Conservation (phyloP, 2,113 vertebrate genomes). For the Etheostoma spectabile region DNA sequence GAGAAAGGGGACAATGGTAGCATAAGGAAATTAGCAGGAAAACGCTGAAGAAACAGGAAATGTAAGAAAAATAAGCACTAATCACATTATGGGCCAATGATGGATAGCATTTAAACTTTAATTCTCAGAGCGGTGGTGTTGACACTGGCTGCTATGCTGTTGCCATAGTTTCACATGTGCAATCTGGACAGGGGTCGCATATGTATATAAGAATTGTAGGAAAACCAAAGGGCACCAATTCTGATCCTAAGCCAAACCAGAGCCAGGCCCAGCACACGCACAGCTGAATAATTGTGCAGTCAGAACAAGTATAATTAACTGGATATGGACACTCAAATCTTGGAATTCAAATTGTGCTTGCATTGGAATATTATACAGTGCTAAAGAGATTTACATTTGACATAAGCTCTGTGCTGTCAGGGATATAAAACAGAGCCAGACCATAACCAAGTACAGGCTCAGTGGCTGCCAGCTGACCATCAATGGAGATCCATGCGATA, state of each 20-base stretch:
- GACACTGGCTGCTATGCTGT: slow-evolving; percentile 32
- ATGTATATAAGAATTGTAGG: slow-evolving; percentile 31
- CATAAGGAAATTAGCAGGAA: not conserved
- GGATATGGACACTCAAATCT: not conserved
- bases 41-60: slow-evolving; percentile 47
- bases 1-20: slow-evolving; percentile 9
- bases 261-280: slow-evolving; percentile 17
- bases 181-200: slow-evolving; percentile 26
- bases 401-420: slow-evolving; percentile 50
- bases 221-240: slow-evolving; percentile 31
- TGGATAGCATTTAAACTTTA: slow-evolving; percentile 33
- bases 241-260: slow-evolving; percentile 39
- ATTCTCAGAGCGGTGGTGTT: slow-evolving; percentile 37
- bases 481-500: slow-evolving; percentile 58
- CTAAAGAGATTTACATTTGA: slow-evolving; percentile 54
- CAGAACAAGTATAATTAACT: slow-evolving; percentile 3
- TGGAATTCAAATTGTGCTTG: not conserved
- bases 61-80: slow-evolving; percentile 36
- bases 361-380: slow-evolving; percentile 13
- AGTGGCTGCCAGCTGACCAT: slow-evolving; percentile 64
- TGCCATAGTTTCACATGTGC: slow-evolving; percentile 36
- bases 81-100: slow-evolving; percentile 35
- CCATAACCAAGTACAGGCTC: slow-evolving; percentile 49
- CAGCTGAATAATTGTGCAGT: slow-evolving; percentile 8
- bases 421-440: slow-evolving; percentile 57